These are phyloP conservation scores for Eupithecia abbreviata DNA, from an alignment of 2,888 invertebrate species.

Conservation along the genomic window DNA sequence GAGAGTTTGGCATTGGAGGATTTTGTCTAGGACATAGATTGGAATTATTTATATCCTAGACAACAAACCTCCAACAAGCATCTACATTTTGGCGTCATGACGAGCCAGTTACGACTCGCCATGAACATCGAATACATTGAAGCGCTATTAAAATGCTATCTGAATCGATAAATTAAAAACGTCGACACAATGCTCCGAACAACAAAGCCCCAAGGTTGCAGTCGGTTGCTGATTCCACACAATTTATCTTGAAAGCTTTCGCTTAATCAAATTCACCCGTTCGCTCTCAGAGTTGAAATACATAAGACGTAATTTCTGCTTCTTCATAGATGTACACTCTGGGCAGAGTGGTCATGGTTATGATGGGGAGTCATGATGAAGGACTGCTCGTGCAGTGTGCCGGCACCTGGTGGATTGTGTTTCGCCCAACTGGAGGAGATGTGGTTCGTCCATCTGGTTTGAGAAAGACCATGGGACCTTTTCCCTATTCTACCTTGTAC, in stretches of 20 bases:
- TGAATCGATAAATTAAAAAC: constrained; percentile 8
- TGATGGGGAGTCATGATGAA: too few relatives aligned
- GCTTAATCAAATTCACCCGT: constrained; percentile 32
- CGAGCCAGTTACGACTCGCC: neutral
- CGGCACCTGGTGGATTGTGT: too few relatives aligned
- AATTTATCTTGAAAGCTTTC: constrained; percentile 35
- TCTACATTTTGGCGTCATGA: neutral
- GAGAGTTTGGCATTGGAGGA: too few relatives aligned
- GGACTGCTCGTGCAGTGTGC: too few relatives aligned
- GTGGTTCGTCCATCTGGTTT: too few relatives aligned
- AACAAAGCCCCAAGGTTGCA: constrained; percentile 21
- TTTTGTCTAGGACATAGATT: too few relatives aligned
- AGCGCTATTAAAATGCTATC: neutral
- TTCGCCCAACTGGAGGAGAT: too few relatives aligned
- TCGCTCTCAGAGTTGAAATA: neutral
- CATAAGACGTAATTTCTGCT: neutral
- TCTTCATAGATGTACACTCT: too few relatives aligned
- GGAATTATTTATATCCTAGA: neutral
- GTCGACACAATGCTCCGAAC: constrained; percentile 14
- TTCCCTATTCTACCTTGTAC: too few relatives aligned
- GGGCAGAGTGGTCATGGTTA: too few relatives aligned
- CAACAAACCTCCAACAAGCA: neutral
- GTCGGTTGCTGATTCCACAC: constrained; percentile 28
- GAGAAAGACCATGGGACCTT: too few relatives aligned
- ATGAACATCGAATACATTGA: neutral